Conservation (phyloP, 1,140 invertebrate species). For the Venturia canescens region DNA sequence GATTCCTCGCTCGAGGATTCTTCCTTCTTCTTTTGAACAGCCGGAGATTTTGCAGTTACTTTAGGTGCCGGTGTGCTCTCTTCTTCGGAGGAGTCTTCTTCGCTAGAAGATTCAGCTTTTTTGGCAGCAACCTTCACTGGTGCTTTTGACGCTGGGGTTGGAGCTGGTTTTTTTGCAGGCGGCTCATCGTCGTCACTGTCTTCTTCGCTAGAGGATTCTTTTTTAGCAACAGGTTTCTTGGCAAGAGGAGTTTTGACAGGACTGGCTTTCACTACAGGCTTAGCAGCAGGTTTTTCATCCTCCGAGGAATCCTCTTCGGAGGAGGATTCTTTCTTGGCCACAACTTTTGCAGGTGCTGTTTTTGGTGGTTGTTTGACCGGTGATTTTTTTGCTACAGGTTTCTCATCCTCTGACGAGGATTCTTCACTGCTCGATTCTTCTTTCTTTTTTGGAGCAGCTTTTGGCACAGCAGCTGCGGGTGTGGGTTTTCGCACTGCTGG, state of each 20-base stretch:
- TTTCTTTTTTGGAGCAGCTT: constrained; percentile 57
- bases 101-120: constrained; percentile 61
- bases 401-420: constrained; percentile 58
- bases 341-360: constrained; percentile 19
- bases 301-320: constrained; percentile 61
- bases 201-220: constrained; percentile 58
- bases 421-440: constrained; percentile 63
- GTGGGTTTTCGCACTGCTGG: constrained; percentile 46
- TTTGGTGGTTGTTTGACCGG: constrained; percentile 50
- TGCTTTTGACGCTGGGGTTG: constrained; percentile 25
- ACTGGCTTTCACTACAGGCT: constrained; percentile 35
- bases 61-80: constrained; percentile 55
- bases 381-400: constrained; percentile 56
- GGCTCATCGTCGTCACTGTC: constrained; percentile 62
- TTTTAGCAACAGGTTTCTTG: constrained; percentile 21
- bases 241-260: constrained; percentile 5
- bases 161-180: constrained; percentile 46
- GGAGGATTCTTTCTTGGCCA: constrained; percentile 54
- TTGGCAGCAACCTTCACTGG: constrained; percentile 52
- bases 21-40: constrained; percentile 51
- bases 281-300: constrained; percentile 48
- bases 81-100: constrained; percentile 62
- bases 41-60: constrained; percentile 43
- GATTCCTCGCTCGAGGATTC: constrained; percentile 67
- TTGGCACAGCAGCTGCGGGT: constrained; percentile 48